phyloP scores from a whole-genome alignment of 2,113 vertebrate species.

The Catharus fuscescens region DNA sequence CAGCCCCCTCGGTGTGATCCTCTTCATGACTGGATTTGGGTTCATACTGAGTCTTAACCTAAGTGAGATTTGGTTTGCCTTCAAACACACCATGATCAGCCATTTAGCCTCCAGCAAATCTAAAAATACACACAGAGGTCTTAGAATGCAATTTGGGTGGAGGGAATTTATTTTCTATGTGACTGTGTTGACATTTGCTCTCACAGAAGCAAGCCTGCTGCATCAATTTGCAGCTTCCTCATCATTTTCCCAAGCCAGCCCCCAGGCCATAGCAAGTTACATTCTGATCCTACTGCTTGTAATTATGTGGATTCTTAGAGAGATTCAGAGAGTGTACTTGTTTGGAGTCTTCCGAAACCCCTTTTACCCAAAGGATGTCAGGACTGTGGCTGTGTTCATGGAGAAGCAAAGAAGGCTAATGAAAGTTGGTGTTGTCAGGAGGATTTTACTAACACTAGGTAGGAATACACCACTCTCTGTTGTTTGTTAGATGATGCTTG shows the following conservation, averaged over 20 bases:
- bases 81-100: conserved; percentile 69
- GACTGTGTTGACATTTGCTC: conserved; percentile 77
- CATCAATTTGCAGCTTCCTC: conserved; percentile 80
- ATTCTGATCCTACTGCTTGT: conserved; percentile 83
- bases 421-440: conserved; percentile 83
- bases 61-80: conserved; percentile 79
- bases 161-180: conserved; percentile 82
- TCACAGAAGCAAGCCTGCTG: conserved; percentile 85
- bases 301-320: conserved; percentile 84
- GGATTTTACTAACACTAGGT: conserved; percentile 92
- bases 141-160: conserved; percentile 79
- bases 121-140: conserved; percentile 49
- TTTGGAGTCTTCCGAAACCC: conserved; percentile 92
- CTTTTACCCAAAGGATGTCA: conserved; percentile 89
- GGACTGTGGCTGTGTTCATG: conserved; percentile 83
- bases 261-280: conserved; percentile 84
- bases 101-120: conserved; percentile 58
- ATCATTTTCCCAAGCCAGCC: conserved; percentile 68
- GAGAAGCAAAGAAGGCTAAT: conserved; percentile 84
- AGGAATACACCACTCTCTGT: conserved; percentile 62
- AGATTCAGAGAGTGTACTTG: conserved; percentile 90
- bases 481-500: conserved; percentile 54
- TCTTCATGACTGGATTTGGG: conserved; percentile 91
- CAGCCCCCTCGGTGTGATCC: conserved; percentile 85
- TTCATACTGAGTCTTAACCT: conserved; percentile 94